Base-by-base conservation (phyloP, 2,797 vertebrate genomes). In the Sarcophilus harrisii region DNA sequence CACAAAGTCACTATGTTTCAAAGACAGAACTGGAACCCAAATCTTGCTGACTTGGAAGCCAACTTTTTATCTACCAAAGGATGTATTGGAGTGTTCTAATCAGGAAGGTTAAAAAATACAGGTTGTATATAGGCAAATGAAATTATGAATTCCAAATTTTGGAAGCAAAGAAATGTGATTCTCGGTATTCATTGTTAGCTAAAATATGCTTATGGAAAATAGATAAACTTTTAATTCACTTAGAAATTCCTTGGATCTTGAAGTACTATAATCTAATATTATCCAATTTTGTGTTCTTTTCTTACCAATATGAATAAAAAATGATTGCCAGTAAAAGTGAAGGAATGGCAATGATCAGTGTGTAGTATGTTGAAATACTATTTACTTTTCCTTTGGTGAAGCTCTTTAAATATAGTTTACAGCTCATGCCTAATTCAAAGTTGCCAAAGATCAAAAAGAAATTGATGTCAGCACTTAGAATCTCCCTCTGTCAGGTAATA, bases 371-470 rank as follows among this genome's bases (percentile, higher is more conserved):
- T 95, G 91, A 95, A 95, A 93, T n/a, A 29, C 92, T 92, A 90
- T 12, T 14, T n/a, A 32, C 58, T 91, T 62, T 95, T 54, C 87
- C 21, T 24, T 95, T 54, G 8, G 91, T 96, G 90, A 96, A 93
- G 87, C 59, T 59, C 93, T 57, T 94, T 92, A 58, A 93, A 58
- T 94, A 27, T 91, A 13, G 49, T 91, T 91, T 90, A 45, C 60
- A 94, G 87, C n/a, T 89, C 54, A 45, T 54, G 49, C 10, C 92
- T 59, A 11, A 92, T 94, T 55, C 66, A 59, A 96, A 10, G 92
- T 54, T 93, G 90, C 57, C 60, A 90, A 55, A 95, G 93, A 96
- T 90, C 52, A 92, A 92, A 73, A 95, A 87, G 38, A 73, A 95
- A 32, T 93, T 81, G 93, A 30, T 95, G 8, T 90, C 95, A 59